Base-by-base conservation (phyloP, 2,797 vertebrate genomes). In the Trachurus trachurus region DNA sequence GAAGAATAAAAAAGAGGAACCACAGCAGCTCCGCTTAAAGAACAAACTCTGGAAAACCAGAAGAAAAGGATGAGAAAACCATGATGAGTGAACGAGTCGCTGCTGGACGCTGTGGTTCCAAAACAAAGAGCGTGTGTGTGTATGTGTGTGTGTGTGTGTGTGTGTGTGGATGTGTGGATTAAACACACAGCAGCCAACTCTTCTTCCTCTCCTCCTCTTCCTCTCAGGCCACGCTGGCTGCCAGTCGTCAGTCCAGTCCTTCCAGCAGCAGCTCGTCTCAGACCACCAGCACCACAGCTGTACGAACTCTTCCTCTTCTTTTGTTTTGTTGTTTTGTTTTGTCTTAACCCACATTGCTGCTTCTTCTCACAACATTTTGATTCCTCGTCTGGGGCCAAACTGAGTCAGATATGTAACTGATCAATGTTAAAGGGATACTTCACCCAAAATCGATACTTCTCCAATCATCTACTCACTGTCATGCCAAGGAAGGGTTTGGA, bases 191-290 rank as follows among this genome's bases (percentile, higher is more conserved):
- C 63, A 34, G 47, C 66, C 58, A 62, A 49, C 56, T 15, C 8
- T 2, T 37, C 29, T 22, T 29, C 31, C 34, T 47, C 9, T 1
- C 31, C 31, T 54, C 62, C 26, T 59, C 40, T 26, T 80, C 39
- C 54, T 62, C 45, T 0, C 66, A 99, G 98, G 98, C 97, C 10
- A 98, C 97, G 2, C 96, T 99, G 76, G 97, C 97, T 65, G 98
- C 97, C 80, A 97, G 96, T 70, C 96, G 97, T 61, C 98, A 99
- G 91, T 97, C 98, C 29, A 97, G 95, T 92, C 97, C 97, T n/a
- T 97, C 97, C 68, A 97, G 95, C 93, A 95, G 96, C 74, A 96
- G 96, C 88, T 94, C 96, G 0, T 93, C 96, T 15, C 97, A 97
- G 81, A 96, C 96, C 92, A 95, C 95, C 63, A 94, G 96, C 89